Base-by-base conservation (phyloP, 1,140 invertebrate species). In the Orussus abietinus region DNA sequence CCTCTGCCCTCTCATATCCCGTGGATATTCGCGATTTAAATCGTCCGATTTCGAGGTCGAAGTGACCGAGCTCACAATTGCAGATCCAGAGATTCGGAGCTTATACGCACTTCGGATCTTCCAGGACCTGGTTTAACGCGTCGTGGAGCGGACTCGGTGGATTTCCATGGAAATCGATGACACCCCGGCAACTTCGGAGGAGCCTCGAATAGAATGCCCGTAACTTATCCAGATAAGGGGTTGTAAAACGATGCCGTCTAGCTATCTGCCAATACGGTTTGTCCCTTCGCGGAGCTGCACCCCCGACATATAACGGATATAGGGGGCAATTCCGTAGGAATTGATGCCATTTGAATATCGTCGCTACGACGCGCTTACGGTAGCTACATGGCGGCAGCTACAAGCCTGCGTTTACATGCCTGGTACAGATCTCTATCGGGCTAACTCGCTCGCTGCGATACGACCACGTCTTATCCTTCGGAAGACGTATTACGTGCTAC, bases 281-380 rank as follows among this genome's bases (percentile, higher is more conserved):
- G 47, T 59, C 54, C 54, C 50, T 53, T 38, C 19, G 52, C 44
- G 53, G 56, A 63, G 52, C 49, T 49, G 49, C 31, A 48, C 46
- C 30, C 37, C 22, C n/a, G n/a, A 25, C 22, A 7, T 36, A 36
- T 17, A 36, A 10, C 1, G 57, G 53, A 59, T 62, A 61, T 46
- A 59, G 57, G 49, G 45, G 56, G 55, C 62, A 61, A 66, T 67
- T 69, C 53, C 55, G 49, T 50, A 66, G 62, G 50, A 70, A 70
- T 68, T 67, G 62, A 68, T 64, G 66, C 55, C 53, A 69, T 72
- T 72, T 68, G 65, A 70, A 69, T 70, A 67, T 66, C 62, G 52
- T 31, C 38, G 29, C 17, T 37, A 46, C 40, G 45, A 53, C 50
- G 46, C 53, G 44, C 49, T 49, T 30, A 14, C 42, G 38, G 45